Conservation (phyloP, 2,888 invertebrate species). For the Volucella inanis region DNA sequence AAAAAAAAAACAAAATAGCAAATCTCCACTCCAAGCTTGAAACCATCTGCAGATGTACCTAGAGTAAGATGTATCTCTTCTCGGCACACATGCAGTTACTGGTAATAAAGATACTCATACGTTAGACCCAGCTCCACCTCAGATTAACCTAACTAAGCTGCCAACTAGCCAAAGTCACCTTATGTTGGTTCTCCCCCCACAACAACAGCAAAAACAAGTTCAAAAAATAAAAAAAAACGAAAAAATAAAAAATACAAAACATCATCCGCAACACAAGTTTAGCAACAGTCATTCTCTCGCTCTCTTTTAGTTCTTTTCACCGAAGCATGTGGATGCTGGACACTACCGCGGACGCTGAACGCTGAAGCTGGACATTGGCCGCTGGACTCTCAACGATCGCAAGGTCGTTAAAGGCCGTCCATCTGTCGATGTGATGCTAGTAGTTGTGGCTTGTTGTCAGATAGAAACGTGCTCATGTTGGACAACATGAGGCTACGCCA, state of each 20-base stretch:
- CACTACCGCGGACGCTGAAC: too few species aligned
- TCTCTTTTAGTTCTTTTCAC: not conserved
- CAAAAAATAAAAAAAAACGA: conserved; percentile 6
- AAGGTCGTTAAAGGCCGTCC: conserved; percentile 75
- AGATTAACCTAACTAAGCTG: conserved; percentile 64
- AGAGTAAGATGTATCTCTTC: conserved; percentile 50
- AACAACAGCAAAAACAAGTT: conserved; percentile 41
- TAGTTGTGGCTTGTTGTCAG: conserved; percentile 40
- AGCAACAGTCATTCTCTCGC: conserved; percentile 55
- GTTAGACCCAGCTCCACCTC: conserved; percentile 55
- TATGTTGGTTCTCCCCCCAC: conserved; percentile 16
- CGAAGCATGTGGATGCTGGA: not conserved
- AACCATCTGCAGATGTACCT: conserved; percentile 26
- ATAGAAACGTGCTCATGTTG: conserved; percentile 68
- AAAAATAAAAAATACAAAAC: not conserved
- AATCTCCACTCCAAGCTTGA: not conserved
- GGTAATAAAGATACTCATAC: conserved; percentile 59
- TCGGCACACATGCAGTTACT: conserved; percentile 50
- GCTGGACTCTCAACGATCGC: conserved; percentile 52
- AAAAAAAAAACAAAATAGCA: not conserved
- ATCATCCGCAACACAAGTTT: conserved; percentile 47
- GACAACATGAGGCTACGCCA: conserved; percentile 35
- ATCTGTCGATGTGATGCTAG: conserved; percentile 36
- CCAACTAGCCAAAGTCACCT: conserved; percentile 37
- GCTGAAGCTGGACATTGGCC: too few species aligned